Evolutionary conservation across 2,888 invertebrate species (phyloP).

Genomic region (Candidula unifasciata): DNA sequence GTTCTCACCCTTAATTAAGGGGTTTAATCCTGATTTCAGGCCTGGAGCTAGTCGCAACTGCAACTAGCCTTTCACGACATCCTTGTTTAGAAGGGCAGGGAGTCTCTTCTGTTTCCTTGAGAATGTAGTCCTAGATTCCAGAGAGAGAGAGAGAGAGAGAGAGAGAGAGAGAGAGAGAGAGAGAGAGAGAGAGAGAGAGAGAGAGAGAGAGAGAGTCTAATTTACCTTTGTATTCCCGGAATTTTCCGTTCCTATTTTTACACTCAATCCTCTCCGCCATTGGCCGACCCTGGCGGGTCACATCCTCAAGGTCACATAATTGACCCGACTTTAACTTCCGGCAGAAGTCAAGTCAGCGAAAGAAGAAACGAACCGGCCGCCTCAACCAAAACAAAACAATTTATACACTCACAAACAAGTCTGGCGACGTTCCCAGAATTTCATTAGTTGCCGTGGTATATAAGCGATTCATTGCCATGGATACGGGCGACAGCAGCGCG

Average conservation of each 20-base stretch:
- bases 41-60: too few relatives aligned
- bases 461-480: constrained; percentile 6
- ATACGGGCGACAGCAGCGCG: background rate
- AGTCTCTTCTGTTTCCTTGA: too few relatives aligned
- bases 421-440: constrained; percentile 1
- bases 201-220: background rate
- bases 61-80: too few relatives aligned
- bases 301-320: constrained; percentile 37
- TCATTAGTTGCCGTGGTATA: background rate
- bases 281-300: constrained; percentile 22
- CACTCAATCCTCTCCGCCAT: background rate
- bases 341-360: background rate
- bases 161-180: background rate
- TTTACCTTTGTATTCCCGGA: too few relatives aligned
- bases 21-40: too few relatives aligned
- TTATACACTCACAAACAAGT: background rate
- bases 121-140: too few relatives aligned
- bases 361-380: background rate
- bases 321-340: constrained; percentile 19
- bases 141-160: background rate
- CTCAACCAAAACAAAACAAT: background rate
- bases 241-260: too few relatives aligned
- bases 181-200: background rate
- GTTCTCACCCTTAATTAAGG: too few relatives aligned
- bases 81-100: too few relatives aligned